These are phyloP conservation scores for Scomberomorus guttatus DNA, from an alignment of 2,797 vertebrate genomes.

Conservation along the genomic window DNA sequence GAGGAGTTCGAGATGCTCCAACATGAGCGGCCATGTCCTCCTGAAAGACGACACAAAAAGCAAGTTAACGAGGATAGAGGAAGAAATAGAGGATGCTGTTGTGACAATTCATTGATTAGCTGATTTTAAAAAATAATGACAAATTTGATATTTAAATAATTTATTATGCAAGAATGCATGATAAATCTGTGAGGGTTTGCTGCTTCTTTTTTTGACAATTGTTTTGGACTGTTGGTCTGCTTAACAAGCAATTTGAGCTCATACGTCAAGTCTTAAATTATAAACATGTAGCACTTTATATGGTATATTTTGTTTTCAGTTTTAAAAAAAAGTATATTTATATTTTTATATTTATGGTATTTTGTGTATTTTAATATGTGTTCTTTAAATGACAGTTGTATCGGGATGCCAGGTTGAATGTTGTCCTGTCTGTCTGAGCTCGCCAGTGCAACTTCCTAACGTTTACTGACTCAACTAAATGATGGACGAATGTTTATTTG, in stretches of 20 bases:
- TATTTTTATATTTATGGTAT: not conserved
- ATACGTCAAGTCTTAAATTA: not conserved
- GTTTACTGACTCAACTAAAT: not conserved
- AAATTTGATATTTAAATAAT: no score
- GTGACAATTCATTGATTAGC: not conserved
- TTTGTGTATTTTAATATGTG: not conserved
- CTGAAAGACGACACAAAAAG: slow-evolving; percentile 73
- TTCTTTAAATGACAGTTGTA: not conserved
- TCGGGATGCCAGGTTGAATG: no score
- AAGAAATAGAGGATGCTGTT: not conserved
- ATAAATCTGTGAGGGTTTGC: no score
- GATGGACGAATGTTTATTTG: not conserved
- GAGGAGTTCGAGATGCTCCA: slow-evolving; percentile 92
- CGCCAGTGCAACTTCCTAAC: no score
- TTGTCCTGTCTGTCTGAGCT: no score
- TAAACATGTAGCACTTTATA: not conserved
- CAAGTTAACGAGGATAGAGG: not conserved
- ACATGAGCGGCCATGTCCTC: slow-evolving; percentile 98
- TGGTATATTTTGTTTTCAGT: no score
- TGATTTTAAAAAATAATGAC: not conserved
- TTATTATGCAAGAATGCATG: no score
- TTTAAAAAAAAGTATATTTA: not conserved
- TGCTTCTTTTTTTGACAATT: no score
- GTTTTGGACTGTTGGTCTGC: no score
- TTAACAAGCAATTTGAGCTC: no score